Evolutionary conservation across 2,797 vertebrate species (phyloP), one percentile per base, ranked within the genome.

Genomic region (Anas capensis): DNA sequence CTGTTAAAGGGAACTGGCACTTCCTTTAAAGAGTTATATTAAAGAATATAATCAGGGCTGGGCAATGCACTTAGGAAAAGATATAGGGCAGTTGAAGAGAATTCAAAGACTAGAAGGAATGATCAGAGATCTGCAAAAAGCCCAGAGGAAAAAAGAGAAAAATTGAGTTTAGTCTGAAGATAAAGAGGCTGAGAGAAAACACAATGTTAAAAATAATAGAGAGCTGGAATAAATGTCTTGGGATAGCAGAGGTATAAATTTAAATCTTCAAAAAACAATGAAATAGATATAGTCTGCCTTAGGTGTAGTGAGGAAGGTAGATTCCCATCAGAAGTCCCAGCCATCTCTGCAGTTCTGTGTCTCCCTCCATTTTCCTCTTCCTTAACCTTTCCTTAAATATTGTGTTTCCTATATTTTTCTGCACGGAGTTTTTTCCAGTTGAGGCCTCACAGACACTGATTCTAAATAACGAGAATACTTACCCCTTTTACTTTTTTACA

Each of bases 401-500:
- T 8, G 10, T 8, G 14, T 31, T 70, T 70, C 4, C 5, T 58
- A 1, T 38, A 8, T n/a, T 48, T 83, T 60, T 48, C 44, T 60
- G 3, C 38, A 34, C 7, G 27, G n/a, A 80, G 14, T 27, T 40
- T 77, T 77, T 80, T 33, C 38, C 34, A 18, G 8, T 56, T 62
- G 44, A 18, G 10, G 8, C 10, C 33, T 86, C 57, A 38, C 7
- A 46, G 38, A 42, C 5, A 27, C 10, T 0, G 1, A 79, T 15
- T 46, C 20, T 49, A 24, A 49, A 24, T 49, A 44, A 27, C 19
- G 23, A 24, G 12, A 64, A 18, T 65, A 49, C 46, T 73, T 66
- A 23, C 2, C 4, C 10, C 8, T 51, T 75, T 44, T 33, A 4
- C n/a, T 57, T 78, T 58, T 71, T 73, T n/a, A 27, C 16, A 2